These are phyloP conservation scores for Cephalopachus bancanus DNA, from an alignment of 2,797 vertebrate species.

Conservation along the genomic window DNA sequence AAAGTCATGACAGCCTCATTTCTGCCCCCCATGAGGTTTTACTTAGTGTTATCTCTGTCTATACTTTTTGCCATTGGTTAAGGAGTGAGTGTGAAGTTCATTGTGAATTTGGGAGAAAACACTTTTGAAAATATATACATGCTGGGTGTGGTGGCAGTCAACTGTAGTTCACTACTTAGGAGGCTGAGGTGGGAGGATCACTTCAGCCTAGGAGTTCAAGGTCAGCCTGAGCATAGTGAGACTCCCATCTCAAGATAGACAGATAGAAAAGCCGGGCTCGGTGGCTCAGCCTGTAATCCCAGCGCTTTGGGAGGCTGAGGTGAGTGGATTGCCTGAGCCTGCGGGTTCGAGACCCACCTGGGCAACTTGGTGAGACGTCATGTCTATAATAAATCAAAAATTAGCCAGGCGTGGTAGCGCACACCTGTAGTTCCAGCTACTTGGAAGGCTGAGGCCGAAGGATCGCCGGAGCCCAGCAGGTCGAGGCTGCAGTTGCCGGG, in stretches of 20 bases:
- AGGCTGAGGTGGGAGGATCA: background rate
- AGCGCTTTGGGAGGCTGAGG: too few species aligned
- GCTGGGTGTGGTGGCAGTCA: accelerated
- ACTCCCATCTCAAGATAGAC: background rate
- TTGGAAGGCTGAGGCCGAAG: too few species aligned
- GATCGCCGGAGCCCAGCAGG: too few species aligned
- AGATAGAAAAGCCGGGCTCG: background rate
- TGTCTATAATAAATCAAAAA: too few species aligned
- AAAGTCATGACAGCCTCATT: background rate
- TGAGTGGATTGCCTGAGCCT: too few species aligned
- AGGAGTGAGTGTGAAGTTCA: background rate
- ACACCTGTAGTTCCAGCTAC: too few species aligned
- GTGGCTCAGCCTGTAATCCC: too few species aligned
- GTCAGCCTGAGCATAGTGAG: background rate
- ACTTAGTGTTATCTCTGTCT: background rate
- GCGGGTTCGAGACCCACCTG: too few species aligned
- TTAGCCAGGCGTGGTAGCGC: too few species aligned
- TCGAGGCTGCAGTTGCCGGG: too few species aligned
- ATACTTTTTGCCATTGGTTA: background rate
- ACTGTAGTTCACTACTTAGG: background rate
- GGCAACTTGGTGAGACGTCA: too few species aligned
- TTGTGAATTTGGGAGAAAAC: background rate
- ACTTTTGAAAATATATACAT: background rate
- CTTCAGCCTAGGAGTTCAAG: background rate
- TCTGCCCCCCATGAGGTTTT: background rate